Percentiles rank a stretch among this genome's conserved stretches.
phyloP scores from a whole-genome alignment of 35 echinoderm and acorn worm species.

The Ophiothrix spiculata region DNA sequence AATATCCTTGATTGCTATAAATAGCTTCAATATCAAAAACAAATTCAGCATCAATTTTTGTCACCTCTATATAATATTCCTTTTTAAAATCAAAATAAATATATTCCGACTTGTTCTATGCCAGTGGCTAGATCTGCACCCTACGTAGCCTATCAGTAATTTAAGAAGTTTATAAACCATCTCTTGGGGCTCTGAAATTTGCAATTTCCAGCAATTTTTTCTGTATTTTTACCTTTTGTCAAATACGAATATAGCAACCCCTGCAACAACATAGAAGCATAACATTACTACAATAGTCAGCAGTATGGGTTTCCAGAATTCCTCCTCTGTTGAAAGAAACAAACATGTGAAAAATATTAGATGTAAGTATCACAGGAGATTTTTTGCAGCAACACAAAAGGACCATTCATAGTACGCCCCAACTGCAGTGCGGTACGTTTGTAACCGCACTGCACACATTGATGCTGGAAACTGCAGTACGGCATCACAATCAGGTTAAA shows the following conservation, averaged over 20 bases:
- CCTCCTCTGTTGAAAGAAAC: too few relatives aligned
- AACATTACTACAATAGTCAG: conserved; percentile 36
- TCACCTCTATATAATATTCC: neutral
- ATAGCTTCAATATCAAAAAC: too few relatives aligned
- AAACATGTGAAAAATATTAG: too few relatives aligned
- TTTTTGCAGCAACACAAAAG: too few relatives aligned
- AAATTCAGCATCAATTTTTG: too few relatives aligned
- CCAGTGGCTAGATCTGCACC: neutral
- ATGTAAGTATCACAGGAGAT: too few relatives aligned
- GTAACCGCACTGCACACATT: too few relatives aligned
- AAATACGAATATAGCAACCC: conserved; percentile 19
- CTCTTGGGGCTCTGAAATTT: neutral
- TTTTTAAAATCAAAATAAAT: neutral
- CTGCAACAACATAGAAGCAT: conserved; percentile 30
- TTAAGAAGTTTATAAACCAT: neutral
- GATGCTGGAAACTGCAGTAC: too few relatives aligned
- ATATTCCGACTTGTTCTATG: neutral
- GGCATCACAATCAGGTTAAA: too few relatives aligned
- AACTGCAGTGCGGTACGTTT: too few relatives aligned
- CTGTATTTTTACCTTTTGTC: conserved; percentile 20
- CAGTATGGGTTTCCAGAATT: conserved; percentile 58
- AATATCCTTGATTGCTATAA: too few relatives aligned
- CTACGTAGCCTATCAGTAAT: neutral
- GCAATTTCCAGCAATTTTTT: neutral
- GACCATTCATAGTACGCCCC: too few relatives aligned